These are phyloP conservation scores for Malacoraja senta DNA, from an alignment of 2,797 vertebrate genomes.

Conservation along the genomic window DNA sequence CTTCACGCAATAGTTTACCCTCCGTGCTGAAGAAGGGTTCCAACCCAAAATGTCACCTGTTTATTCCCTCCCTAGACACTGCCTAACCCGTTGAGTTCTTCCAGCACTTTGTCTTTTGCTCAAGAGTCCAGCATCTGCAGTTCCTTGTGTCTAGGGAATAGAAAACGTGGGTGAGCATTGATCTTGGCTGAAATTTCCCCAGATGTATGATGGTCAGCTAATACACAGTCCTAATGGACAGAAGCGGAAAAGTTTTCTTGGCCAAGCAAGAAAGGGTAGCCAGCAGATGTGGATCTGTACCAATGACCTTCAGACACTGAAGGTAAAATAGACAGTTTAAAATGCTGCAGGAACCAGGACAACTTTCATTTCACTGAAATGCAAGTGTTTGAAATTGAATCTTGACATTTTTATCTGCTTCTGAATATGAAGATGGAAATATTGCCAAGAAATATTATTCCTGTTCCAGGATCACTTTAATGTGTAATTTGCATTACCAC, in stretches of 20 bases:
- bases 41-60: too few relatives aligned
- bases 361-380: background rate
- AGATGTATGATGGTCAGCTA: background rate
- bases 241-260: background rate
- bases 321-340: background rate
- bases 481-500: background rate
- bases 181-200: background rate
- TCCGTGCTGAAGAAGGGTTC: too few relatives aligned
- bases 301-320: background rate
- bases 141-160: too few relatives aligned
- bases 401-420: background rate
- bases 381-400: constrained; percentile 3
- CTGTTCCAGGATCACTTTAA: background rate
- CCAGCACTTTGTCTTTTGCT: too few relatives aligned
- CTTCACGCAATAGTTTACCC: too few relatives aligned
- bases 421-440: background rate
- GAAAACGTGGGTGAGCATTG: background rate
- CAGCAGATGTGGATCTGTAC: background rate
- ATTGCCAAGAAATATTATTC: background rate
- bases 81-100: too few relatives aligned
- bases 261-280: too few relatives aligned
- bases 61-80: too few relatives aligned
- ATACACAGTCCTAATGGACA: background rate
- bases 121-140: too few relatives aligned
- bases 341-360: background rate